phyloP scores from a whole-genome alignment of 2,113 vertebrate species.

The Brachionichthys hirsutus region DNA sequence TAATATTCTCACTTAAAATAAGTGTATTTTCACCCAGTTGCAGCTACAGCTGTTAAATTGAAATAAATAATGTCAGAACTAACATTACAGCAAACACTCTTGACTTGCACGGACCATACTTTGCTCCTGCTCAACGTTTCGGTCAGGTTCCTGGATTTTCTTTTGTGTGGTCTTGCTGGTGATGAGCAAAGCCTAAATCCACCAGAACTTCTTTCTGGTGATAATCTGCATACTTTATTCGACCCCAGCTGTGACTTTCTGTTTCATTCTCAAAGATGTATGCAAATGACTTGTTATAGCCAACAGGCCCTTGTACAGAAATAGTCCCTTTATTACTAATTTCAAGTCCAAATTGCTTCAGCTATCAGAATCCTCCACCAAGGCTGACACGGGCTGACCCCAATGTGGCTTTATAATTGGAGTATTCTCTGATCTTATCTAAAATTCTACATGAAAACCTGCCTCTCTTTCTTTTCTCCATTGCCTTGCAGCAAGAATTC shows the following conservation, averaged over 20 bases:
- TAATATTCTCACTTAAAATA: no score
- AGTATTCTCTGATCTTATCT: conserved; percentile 38
- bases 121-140: conserved; percentile 7
- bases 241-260: conserved; percentile 8
- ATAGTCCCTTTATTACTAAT: conserved; percentile 32
- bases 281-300: no score
- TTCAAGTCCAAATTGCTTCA: conserved; percentile 36
- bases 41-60: not conserved
- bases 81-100: not conserved
- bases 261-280: not conserved
- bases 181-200: no score
- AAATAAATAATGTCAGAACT: not conserved
- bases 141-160: no score
- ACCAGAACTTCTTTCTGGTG: not conserved
- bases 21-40: no score
- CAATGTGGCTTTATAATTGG: conserved; percentile 37
- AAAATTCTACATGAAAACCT: conserved; percentile 28
- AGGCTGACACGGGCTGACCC: conserved; percentile 10
- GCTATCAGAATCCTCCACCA: conserved; percentile 16
- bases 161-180: no score
- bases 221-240: conserved; percentile 15
- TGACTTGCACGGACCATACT: not conserved
- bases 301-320: conserved; percentile 5
- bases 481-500: conserved; percentile 12
- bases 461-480: conserved; percentile 2